These are phyloP conservation scores for Cyrtonyx montezumae DNA, from an alignment of 2,113 vertebrate species.

Conservation along the genomic window DNA sequence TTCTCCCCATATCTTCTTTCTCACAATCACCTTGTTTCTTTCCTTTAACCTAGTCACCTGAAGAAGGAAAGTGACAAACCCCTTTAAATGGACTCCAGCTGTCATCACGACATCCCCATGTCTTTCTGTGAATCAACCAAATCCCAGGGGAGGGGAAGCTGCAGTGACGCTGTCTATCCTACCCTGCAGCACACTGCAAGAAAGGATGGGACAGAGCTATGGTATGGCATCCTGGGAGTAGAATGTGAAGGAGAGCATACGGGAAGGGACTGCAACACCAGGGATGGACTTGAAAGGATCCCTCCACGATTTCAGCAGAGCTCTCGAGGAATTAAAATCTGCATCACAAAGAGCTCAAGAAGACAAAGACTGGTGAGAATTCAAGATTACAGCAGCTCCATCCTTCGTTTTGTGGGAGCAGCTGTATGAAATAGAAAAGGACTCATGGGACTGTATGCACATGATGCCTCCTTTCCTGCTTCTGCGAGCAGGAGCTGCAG, in stretches of 20 bases:
- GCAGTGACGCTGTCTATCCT: constrained; percentile 36
- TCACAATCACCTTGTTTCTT: constrained; percentile 12
- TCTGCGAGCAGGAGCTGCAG: background rate
- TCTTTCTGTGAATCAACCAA: constrained; percentile 57
- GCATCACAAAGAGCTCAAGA: background rate
- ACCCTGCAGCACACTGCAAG: constrained; percentile 34
- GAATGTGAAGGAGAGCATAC: constrained; percentile 17
- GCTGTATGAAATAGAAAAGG: background rate
- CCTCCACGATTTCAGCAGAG: constrained; percentile 6
- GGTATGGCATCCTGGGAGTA: constrained; percentile 32
- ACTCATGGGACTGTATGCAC: background rate
- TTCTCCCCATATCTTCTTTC: background rate
- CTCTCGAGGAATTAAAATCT: background rate
- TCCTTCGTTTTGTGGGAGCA: constrained; percentile 6
- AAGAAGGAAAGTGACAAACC: constrained; percentile 99
- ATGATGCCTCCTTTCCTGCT: background rate
- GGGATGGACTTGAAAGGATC: background rate
- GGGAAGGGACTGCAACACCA: constrained; percentile 13
- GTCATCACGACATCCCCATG: constrained; percentile 43
- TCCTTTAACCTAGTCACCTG: constrained; percentile 86
- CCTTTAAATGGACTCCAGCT: constrained; percentile 83
- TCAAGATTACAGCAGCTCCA: constrained; percentile 7
- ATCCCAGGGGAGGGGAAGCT: constrained; percentile 58
- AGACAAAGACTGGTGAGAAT: background rate
- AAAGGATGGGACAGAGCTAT: background rate